Base-by-base conservation (phyloP, 2,113 vertebrate genomes). In the Odobenus rosmarus region DNA sequence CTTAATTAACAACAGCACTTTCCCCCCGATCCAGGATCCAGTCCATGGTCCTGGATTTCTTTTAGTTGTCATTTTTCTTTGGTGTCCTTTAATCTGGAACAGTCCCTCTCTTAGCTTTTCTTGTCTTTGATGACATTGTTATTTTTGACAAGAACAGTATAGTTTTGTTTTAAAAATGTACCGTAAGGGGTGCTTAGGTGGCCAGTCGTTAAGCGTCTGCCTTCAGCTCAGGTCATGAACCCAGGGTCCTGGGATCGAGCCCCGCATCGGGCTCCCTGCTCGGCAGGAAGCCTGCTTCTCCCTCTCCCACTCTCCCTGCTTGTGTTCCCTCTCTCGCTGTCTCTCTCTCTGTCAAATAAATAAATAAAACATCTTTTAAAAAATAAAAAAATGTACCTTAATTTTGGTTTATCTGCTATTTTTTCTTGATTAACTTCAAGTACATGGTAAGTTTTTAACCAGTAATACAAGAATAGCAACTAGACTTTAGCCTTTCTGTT, bases 351-450 rank as follows among this genome's bases (percentile, higher is more conserved):
- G 51, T 53, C 51, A 53, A 53, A 57, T 57, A 21, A 57, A 57
- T 57, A 57, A 57, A 55, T 57, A 21, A 57, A 57, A 8, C 21
- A 57, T 57, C 55, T 18, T 57, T 57, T 8, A 7, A 57, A 57
- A 57, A 84, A 79, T 69, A 14, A 7, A 19, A 57, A 69, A 86
- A 81, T 82, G 19, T 86, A 16, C 62, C 46, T 94, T 96, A 74
- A 72, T 92, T 96, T 83, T n/a, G 39, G 31, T 80, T 96, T 85
- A 59, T 88, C 24, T 88, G 23, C 62, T 94, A 8, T 57, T 93
- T 94, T 96, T 53, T 92, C 57, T 85, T 94, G n/a, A 86, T 81
- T 77, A 94, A 80, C 71, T 86, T 89, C 23, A 90, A n/a, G 19
- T 64, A 31, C 3, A 9, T 81, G 39, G n/a, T 64, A 93, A 86